Evolutionary conservation across 2,113 vertebrate genomes (phyloP).

Genomic region (Oncorhynchus kisutch): DNA sequence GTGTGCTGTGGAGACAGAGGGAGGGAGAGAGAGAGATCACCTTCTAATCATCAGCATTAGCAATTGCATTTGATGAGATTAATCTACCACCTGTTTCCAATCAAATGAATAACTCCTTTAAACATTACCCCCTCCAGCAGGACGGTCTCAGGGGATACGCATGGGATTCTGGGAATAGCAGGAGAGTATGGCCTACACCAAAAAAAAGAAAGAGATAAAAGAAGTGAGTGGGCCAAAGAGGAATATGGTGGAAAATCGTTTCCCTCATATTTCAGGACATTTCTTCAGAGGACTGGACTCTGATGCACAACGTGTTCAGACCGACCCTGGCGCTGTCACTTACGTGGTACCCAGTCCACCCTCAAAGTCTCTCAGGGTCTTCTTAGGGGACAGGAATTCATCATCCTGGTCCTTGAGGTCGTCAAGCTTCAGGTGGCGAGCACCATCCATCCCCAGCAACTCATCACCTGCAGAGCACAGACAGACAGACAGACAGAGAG

Average conservation of each 20-base stretch:
- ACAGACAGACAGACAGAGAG: slow-evolving; percentile 19
- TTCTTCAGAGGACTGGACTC: not conserved
- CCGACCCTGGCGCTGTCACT: slow-evolving; percentile 30
- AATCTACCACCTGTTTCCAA: no score
- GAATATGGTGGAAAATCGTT: not conserved
- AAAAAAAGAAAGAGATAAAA: slow-evolving; percentile 7
- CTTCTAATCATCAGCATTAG: not conserved
- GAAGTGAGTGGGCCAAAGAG: slow-evolving; percentile 1
- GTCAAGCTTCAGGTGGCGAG: slow-evolving; percentile 76
- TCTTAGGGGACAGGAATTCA: slow-evolving; percentile 79
- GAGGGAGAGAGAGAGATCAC: not conserved
- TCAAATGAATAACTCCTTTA: not conserved
- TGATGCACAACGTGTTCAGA: not conserved
- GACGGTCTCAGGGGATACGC: slow-evolving; percentile 89
- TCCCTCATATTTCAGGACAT: not conserved
- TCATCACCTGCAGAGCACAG: slow-evolving; percentile 70
- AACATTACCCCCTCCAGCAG: slow-evolving; percentile 78
- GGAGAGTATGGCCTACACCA: slow-evolving; percentile 84
- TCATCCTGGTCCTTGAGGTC: slow-evolving; percentile 81
- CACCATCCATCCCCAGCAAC: slow-evolving; percentile 76
- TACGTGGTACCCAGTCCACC: slow-evolving; percentile 76
- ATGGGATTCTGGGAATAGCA: slow-evolving; percentile 87
- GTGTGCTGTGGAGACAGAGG: slow-evolving; percentile 65
- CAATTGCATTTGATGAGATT: no score
- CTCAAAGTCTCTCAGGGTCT: slow-evolving; percentile 76